Percentiles rank a stretch among this genome's conserved stretches.
Evolutionary conservation across 2,797 vertebrate genomes (phyloP).

Genomic region (Crypturellus tataupa): DNA sequence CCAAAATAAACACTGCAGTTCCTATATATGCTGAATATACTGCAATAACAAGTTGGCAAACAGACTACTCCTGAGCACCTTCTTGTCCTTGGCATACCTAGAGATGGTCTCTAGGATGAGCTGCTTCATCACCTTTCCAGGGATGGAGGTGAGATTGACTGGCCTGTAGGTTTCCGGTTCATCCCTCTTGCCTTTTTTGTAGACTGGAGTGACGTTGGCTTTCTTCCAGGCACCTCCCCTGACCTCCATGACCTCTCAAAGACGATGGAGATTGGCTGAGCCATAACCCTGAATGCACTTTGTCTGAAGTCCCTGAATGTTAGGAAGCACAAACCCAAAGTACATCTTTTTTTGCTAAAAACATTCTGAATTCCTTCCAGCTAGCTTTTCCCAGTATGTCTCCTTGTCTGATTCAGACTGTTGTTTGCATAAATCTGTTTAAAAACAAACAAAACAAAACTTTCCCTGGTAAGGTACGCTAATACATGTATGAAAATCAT

Average conservation of each 20-base stretch:
- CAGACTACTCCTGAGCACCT: too few species aligned
- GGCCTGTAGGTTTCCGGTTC: too few species aligned
- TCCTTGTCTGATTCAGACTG: background rate
- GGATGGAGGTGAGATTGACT: too few species aligned
- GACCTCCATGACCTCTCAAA: too few species aligned
- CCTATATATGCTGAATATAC: background rate
- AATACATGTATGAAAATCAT: background rate
- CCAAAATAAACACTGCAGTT: background rate
- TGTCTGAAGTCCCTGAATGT: too few species aligned
- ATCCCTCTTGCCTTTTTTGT: too few species aligned
- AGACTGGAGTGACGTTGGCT: too few species aligned
- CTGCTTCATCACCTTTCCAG: too few species aligned
- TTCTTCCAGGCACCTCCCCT: too few species aligned
- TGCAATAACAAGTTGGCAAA: background rate
- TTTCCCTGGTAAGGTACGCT: background rate
- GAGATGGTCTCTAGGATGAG: too few species aligned
- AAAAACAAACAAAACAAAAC: background rate
- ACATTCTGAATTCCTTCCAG: background rate
- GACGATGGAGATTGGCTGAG: too few species aligned
- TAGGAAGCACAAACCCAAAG: background rate
- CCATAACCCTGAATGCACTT: background rate
- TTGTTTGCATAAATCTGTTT: background rate
- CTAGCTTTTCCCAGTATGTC: fast-evolving
- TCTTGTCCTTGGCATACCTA: too few species aligned
- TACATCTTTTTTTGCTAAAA: background rate